Conservation (phyloP, 1,140 invertebrate genomes). For the Aphidius ervi region DNA sequence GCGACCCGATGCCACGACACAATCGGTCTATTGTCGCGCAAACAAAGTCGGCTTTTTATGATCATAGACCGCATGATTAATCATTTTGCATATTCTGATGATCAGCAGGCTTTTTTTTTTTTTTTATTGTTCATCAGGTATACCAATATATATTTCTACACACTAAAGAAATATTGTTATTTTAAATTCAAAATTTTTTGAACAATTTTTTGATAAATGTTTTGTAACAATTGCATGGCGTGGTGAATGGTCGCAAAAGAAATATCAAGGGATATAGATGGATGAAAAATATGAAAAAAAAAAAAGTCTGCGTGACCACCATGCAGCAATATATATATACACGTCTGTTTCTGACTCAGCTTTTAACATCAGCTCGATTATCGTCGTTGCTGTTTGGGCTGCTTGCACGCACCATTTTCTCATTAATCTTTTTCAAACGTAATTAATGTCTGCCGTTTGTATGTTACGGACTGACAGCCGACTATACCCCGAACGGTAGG, state of each 20-base stretch:
- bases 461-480: conserved; percentile 24
- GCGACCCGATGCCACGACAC: conserved; percentile 5
- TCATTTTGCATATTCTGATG: too few species aligned
- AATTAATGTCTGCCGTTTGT: conserved; percentile 37
- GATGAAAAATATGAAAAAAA: background rate
- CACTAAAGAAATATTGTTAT: too few species aligned
- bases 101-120: too few species aligned
- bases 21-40: conserved; percentile 7
- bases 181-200: too few species aligned
- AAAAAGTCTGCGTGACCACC: conserved; percentile 10
- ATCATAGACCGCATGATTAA: too few species aligned
- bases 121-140: too few species aligned
- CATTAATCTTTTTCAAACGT: conserved; percentile 38
- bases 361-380: conserved; percentile 25
- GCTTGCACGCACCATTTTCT: conserved; percentile 31
- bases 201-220: too few species aligned
- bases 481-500: conserved; percentile 26
- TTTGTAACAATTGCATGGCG: too few species aligned
- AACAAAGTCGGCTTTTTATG: background rate
- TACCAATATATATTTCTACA: too few species aligned
- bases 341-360: conserved; percentile 25
- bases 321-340: background rate
- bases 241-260: too few species aligned
- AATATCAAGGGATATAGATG: too few species aligned
- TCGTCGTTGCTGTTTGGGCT: conserved; percentile 10